Base-by-base conservation (phyloP, 2,113 vertebrate species). In the Noctilio leporinus region DNA sequence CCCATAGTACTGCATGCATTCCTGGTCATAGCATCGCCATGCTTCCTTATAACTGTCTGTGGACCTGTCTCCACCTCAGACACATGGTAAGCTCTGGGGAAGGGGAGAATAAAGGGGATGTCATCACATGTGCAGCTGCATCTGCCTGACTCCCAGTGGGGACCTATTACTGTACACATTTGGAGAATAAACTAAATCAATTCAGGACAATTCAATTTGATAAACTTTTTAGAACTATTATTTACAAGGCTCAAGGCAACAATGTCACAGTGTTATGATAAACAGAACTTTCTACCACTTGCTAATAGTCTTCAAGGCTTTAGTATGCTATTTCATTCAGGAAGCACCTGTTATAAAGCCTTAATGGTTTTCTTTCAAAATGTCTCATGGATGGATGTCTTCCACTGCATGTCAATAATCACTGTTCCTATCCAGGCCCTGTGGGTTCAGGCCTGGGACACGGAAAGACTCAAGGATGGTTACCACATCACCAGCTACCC, bases 1-100 rank as follows among this genome's bases (percentile, higher is more conserved):
- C n/a, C 38, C 30, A 11, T 0, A 62, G 28, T 51, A 55, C 28
- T 16, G 26, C 8, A 0, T 5, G n/a, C 2, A 16, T 20, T 24
- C 80, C 40, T 35, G 43, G 22, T 45, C 4, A 0, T 1, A 7
- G 53, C 45, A 17, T 35, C 4, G 9, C 53, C 43, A n/a, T 2
- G 2, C 17, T 35, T 14, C 17, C 51, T 72, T 45, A n/a, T 3
- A 40, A 72, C 67, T 0, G 33, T 47, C 89, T 3, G 33, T 22
- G 65, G 35, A 40, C 72, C 64, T 0, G 0, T 28, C 81, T 26
- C 53, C 16, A 3, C 38, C 62, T n/a, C 14, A 3, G 7, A 19
- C n/a, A 73, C 7, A 38, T 19, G 0, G 1, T 10, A 7, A 55
- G 86, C 20, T 62, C 69, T 90, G 0, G 0, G 35, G 5, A 2